Conservation (phyloP, 2,797 vertebrate genomes). For the Falco berigora region DNA sequence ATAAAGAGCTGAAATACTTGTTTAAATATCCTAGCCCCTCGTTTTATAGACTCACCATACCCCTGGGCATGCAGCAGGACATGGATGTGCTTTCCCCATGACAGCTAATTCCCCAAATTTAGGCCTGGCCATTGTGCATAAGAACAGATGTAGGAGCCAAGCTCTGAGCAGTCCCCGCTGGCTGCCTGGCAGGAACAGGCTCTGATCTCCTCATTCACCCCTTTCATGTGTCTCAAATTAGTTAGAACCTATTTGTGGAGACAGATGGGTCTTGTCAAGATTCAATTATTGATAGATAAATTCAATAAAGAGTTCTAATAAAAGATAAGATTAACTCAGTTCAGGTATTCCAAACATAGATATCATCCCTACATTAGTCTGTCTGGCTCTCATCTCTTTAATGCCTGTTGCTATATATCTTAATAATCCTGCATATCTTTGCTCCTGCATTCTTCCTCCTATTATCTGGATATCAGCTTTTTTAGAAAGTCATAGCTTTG, state of each 20-base stretch:
- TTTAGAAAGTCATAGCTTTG: background rate
- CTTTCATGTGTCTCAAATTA: background rate
- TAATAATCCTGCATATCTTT: background rate
- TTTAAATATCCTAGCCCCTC: background rate
- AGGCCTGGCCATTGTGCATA: background rate
- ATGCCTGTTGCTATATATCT: background rate
- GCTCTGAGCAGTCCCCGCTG: background rate
- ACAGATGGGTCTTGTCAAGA: background rate
- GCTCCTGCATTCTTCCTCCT: background rate
- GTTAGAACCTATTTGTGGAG: background rate
- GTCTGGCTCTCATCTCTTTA: background rate
- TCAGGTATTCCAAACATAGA: background rate
- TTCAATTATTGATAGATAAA: background rate
- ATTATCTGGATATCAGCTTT: background rate
- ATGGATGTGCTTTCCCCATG: fast-evolving
- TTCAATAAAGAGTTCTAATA: background rate
- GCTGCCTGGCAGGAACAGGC: background rate
- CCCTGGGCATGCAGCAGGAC: background rate
- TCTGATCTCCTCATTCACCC: background rate
- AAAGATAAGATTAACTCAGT: background rate
- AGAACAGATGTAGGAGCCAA: background rate
- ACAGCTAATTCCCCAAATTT: background rate
- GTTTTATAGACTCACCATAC: background rate
- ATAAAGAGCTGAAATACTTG: background rate
- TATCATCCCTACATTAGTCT: background rate